Percentiles rank a stretch among this genome's conserved stretches.
phyloP scores from a whole-genome alignment of 2,113 vertebrate genomes.

The Australoheros scitulus region DNA sequence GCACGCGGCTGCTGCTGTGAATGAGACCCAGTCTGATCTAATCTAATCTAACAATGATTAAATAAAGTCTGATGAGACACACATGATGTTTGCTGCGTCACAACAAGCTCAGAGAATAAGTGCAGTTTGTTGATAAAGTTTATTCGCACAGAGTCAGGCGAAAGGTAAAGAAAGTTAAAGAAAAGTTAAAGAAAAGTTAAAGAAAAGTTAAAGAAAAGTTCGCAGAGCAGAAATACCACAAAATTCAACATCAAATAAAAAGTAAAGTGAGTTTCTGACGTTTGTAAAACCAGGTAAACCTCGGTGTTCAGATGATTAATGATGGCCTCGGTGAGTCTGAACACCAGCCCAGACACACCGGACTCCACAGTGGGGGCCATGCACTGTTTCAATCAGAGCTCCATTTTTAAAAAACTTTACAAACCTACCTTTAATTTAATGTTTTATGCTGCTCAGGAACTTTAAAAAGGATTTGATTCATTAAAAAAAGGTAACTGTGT shows the following conservation, averaged over 20 bases:
- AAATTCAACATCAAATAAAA: background rate
- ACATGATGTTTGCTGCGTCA: constrained; percentile 4
- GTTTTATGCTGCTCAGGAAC: background rate
- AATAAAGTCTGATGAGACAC: constrained; percentile 11
- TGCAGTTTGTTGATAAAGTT: background rate
- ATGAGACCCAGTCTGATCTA: background rate
- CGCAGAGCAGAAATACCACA: background rate
- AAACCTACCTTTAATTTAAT: too few species aligned
- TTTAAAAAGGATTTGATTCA: background rate
- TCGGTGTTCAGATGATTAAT: background rate
- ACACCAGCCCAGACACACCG: too few species aligned
- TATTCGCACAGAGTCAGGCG: background rate
- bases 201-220: too few species aligned
- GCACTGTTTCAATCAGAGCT: too few species aligned
- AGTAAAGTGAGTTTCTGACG: background rate
- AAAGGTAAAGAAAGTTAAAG: background rate
- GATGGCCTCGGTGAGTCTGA: too few species aligned
- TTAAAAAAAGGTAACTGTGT: background rate
- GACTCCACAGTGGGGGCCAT: too few species aligned
- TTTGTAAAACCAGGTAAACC: background rate
- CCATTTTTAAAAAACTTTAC: too few species aligned
- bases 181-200: too few species aligned
- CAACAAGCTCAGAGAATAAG: background rate
- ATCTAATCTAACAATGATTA: background rate
- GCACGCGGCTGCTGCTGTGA: background rate